phyloP scores from a whole-genome alignment of 2,113 vertebrate genomes.

The Scomber scombrus region DNA sequence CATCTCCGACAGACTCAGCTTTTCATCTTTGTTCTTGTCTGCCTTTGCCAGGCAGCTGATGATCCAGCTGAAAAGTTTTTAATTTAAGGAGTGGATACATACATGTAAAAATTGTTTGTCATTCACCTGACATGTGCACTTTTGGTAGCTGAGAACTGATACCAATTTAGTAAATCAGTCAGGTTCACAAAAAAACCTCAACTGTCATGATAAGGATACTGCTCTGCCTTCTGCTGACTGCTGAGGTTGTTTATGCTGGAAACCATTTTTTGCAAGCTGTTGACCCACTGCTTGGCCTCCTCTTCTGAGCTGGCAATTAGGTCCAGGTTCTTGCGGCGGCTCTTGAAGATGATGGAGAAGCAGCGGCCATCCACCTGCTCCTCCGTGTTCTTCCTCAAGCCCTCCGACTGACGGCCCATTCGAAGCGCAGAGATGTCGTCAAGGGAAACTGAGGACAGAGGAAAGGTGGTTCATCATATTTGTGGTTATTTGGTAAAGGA shows the following conservation, averaged over 20 bases:
- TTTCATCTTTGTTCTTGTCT: slow-evolving; percentile 93
- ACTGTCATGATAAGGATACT: slow-evolving; percentile 90
- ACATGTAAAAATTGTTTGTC: background rate
- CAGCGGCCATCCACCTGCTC: slow-evolving; percentile 89
- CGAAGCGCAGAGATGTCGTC: slow-evolving; percentile 92
- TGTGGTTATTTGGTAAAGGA: background rate
- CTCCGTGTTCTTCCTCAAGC: slow-evolving; percentile 91
- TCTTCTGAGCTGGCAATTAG: slow-evolving; percentile 90
- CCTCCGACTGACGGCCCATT: slow-evolving; percentile 92
- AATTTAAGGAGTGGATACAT: slow-evolving; percentile 83
- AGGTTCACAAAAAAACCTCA: no score
- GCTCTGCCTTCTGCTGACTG: slow-evolving; percentile 89
- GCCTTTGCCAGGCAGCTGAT: slow-evolving; percentile 92
- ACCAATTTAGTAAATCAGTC: no score
- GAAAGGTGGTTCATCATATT: background rate
- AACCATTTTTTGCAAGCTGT: slow-evolving; percentile 89
- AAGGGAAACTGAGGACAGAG: slow-evolving; percentile 87
- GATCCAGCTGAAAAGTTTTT: slow-evolving; percentile 90
- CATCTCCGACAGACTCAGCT: slow-evolving; percentile 92
- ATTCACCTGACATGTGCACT: background rate
- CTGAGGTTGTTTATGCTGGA: slow-evolving; percentile 86
- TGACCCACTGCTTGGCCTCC: slow-evolving; percentile 91
- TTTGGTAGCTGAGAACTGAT: no score
- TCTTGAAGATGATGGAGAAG: slow-evolving; percentile 97
- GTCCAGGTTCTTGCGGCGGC: slow-evolving; percentile 91